phyloP scores from a whole-genome alignment of 2,888 invertebrate genomes.

The Incurvaria masculella region DNA sequence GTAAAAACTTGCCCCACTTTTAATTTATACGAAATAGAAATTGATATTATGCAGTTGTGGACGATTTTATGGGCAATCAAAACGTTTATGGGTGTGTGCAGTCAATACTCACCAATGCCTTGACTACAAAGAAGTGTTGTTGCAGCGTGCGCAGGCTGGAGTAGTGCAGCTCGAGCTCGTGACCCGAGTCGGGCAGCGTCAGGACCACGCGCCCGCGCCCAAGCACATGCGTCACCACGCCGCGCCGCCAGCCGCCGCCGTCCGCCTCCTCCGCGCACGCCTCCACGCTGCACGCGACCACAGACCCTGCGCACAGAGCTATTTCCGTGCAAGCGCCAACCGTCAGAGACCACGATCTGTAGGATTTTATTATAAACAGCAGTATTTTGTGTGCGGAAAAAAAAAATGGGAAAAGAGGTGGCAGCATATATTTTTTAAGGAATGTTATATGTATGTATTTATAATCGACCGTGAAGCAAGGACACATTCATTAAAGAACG shows the following conservation, averaged over 20 bases:
- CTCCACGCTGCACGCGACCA: conserved; percentile 30
- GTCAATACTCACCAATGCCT: conserved; percentile 41
- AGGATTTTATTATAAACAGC: background rate
- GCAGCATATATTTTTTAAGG: no score
- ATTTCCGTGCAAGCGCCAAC: no score
- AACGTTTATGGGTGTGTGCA: conserved; percentile 10
- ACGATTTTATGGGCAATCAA: conserved; percentile 34
- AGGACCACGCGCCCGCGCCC: conserved; percentile 49
- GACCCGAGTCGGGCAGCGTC: conserved; percentile 63
- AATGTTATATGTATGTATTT: no score
- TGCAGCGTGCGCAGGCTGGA: conserved; percentile 46
- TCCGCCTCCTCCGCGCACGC: conserved; percentile 12
- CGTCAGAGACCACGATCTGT: no score
- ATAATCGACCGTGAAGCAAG: no score
- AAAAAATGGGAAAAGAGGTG: conserved; percentile 14
- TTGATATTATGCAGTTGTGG: conserved; percentile 19
- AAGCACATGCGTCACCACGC: conserved; percentile 43
- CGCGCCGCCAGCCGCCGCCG: conserved; percentile 56
- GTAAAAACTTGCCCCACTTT: no score
- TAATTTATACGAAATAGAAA: no score
- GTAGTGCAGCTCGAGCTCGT: conserved; percentile 43
- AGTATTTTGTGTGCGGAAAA: background rate
- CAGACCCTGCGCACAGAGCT: conserved; percentile 26
- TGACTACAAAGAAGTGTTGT: conserved; percentile 38
- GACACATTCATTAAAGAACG: no score